Evolutionary conservation across 2,797 vertebrate species (phyloP), one percentile per base, ranked within the genome.

Genomic region (Xenopus petersii): DNA sequence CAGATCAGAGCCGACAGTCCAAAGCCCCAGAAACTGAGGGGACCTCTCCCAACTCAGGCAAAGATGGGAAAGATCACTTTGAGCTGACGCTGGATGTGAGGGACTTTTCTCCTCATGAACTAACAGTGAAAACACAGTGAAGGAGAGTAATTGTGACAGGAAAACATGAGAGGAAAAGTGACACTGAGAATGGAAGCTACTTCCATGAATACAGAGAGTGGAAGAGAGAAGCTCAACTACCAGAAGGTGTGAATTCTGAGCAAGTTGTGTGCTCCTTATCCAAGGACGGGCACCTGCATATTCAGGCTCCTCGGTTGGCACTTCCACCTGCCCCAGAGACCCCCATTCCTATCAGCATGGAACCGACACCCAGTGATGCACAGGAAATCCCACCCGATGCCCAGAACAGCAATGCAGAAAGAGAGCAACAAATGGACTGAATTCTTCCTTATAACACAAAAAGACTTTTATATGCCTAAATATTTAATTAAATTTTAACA

Each of bases 11-110:
- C 10, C 11, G 66, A 46, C 46, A 33, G 24, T 7, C 11, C 49
- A 51, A 10, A 12, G 15, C 63, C 12, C 48, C 15, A 51, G 15
- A 51, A 51, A 8, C 24, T 12, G 30, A 63, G 12, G 13, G n/a
- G 12, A 58, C n/a, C 55, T 46, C 15, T 48, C 0, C 5, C 12
- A 5, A 16, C 17, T 1, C 26, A 76, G 78, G 77, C 66, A 15
- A 65, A 55, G 9, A 8, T 46, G 49, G 17, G 16, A 67, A 56
- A 2, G 10, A 55, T 46, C n/a, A 36, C 47, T 94, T 92, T 12
- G 88, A 89, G 59, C 75, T 94, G 74, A 93, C 88, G 49, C 80
- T 94, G 83, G 87, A 94, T 76, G 91, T 92, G 0, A 79, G 81
- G 12, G 12, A 0, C 61, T 94, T 92, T 74, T 56, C 82, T 71